These are phyloP conservation scores for Propithecus deckenii DNA, from an alignment of 2,797 vertebrate genomes.

Conservation along the genomic window DNA sequence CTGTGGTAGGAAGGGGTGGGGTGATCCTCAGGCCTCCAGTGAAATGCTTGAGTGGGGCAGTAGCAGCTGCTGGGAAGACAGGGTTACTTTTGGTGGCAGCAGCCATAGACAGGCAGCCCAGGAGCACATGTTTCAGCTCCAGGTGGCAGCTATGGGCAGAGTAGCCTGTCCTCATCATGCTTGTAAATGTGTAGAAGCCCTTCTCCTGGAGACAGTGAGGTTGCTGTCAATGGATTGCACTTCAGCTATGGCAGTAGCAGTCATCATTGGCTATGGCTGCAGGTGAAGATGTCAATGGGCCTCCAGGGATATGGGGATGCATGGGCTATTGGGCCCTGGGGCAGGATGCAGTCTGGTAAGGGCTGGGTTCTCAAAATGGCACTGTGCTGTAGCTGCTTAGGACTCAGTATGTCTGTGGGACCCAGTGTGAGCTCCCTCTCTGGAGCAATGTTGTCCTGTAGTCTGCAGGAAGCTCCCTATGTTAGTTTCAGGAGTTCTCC, in stretches of 20 bases:
- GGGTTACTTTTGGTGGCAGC: background rate
- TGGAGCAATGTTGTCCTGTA: too few relatives aligned
- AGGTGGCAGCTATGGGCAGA: background rate
- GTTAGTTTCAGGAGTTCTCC: background rate
- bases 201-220: too few relatives aligned
- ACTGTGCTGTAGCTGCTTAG: background rate
- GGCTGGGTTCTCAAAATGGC: background rate
- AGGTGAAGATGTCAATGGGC: background rate
- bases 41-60: background rate
- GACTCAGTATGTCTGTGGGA: background rate
- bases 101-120: too few relatives aligned
- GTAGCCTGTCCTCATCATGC: background rate
- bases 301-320: background rate
- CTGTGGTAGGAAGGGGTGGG: background rate
- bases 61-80: background rate
- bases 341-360: background rate
- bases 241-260: background rate
- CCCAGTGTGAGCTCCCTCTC: background rate
- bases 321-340: background rate
- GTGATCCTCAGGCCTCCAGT: background rate
- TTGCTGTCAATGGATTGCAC: background rate
- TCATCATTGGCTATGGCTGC: background rate
- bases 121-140: background rate
- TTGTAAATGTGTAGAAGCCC: background rate
- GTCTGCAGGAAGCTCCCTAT: background rate